phyloP scores from a whole-genome alignment of 2,888 invertebrate species.

The Netelia melanura region DNA sequence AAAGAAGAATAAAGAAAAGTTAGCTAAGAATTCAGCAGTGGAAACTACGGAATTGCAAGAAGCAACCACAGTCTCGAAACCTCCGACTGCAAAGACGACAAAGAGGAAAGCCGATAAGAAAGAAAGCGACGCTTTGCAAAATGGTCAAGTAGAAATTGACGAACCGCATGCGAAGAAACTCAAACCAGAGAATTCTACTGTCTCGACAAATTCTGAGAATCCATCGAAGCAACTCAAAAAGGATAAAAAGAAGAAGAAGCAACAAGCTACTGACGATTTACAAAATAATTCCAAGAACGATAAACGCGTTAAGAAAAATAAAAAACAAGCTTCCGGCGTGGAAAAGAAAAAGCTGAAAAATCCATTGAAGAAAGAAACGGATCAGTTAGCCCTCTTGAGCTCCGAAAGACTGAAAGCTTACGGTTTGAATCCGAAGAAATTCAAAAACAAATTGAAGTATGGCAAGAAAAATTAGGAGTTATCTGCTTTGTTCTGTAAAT shows the following conservation, averaged over 20 bases:
- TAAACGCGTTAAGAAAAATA: constrained; percentile 70
- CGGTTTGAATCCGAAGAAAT: constrained; percentile 96
- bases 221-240: constrained; percentile 70
- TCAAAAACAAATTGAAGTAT: constrained; percentile 91
- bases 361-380: constrained; percentile 66
- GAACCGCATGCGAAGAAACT: constrained; percentile 44
- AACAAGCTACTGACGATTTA: constrained; percentile 57
- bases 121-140: neutral
- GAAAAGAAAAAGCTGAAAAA: constrained; percentile 56
- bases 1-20: neutral
- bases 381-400: constrained; percentile 81
- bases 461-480: constrained; percentile 85
- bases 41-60: neutral
- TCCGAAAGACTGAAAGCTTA: constrained; percentile 95
- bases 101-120: constrained; percentile 50
- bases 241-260: constrained; percentile 76
- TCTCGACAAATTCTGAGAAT: constrained; percentile 48
- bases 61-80: constrained; percentile 50
- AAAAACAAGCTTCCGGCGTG: constrained; percentile 63
- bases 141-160: constrained; percentile 5
- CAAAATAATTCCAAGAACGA: constrained; percentile 51
- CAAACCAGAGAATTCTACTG: neutral
- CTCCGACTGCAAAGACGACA: neutral
- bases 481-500: constrained; percentile 31
- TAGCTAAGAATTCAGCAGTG: neutral